A percentile compares a stretch with the other conserved stretches of the same genome.
phyloP scores from a whole-genome alignment of 2,888 invertebrate genomes.

The Oxystoma pomonae region DNA sequence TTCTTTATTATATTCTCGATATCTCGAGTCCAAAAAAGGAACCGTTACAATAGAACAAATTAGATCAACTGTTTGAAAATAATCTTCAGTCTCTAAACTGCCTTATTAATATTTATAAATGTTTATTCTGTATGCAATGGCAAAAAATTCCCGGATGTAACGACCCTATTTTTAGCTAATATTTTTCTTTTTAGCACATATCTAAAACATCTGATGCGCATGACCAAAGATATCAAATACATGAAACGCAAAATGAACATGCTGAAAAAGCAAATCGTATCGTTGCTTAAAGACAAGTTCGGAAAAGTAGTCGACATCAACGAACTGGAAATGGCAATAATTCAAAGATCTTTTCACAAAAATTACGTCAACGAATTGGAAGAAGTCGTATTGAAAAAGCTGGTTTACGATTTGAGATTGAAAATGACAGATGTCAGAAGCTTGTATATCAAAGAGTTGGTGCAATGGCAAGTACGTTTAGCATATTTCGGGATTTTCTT shows the following conservation, averaged over 20 bases:
- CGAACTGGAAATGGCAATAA: conserved; percentile 53
- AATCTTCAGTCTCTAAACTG: no score
- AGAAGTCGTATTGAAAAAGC: conserved; percentile 53
- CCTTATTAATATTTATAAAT: no score
- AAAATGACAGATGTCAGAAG: conserved; percentile 48
- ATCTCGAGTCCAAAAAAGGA: no score
- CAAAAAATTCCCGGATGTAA: no score
- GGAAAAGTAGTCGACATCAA: conserved; percentile 53
- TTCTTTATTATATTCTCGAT: no score
- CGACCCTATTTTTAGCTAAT: no score
- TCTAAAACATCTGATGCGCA: conserved; percentile 62
- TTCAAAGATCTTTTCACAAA: conserved; percentile 50
- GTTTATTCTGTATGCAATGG: no score
- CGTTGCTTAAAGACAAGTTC: conserved; percentile 55
- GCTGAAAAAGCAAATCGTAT: conserved; percentile 53
- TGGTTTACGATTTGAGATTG: conserved; percentile 54
- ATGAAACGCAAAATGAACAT: conserved; percentile 59
- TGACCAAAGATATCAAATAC: conserved; percentile 64
- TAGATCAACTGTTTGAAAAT: no score
- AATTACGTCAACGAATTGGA: conserved; percentile 54
- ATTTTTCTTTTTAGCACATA: conserved; percentile 54
- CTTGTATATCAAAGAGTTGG: conserved; percentile 48
- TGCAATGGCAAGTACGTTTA: conserved; percentile 43
- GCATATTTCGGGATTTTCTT: no score
- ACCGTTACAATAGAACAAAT: no score